Percentiles rank a stretch among this genome's conserved stretches.
These are phyloP conservation scores for Poecilia picta DNA, from an alignment of 2,797 vertebrate genomes.

Conservation along the genomic window DNA sequence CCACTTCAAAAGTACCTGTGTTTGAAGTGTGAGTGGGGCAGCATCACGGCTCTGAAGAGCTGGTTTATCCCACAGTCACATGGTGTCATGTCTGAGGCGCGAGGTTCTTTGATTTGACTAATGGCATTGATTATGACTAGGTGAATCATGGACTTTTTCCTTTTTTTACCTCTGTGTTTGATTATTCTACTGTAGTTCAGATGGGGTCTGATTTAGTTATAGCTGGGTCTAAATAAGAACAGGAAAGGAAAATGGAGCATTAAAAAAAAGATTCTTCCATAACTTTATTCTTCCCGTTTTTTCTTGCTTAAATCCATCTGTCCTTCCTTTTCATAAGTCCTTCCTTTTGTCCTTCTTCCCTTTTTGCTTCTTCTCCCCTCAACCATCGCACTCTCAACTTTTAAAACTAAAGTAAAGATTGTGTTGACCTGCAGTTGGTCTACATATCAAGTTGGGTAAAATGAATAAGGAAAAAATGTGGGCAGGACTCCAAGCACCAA, in stretches of 20 bases:
- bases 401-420: background rate
- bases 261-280: background rate
- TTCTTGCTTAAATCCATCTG: background rate
- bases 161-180: background rate
- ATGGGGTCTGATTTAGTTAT: background rate
- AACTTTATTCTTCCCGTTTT: too few relatives aligned
- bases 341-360: too few relatives aligned
- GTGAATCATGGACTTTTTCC: slow-evolving; percentile 1
- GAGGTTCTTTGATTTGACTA: slow-evolving; percentile 45
- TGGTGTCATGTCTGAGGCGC: slow-evolving; percentile 33
- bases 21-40: slow-evolving; percentile 43
- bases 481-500: slow-evolving; percentile 6
- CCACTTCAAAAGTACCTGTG: slow-evolving; percentile 60
- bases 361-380: too few relatives aligned
- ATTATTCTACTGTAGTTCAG: background rate
- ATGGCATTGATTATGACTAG: slow-evolving; percentile 54
- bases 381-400: too few relatives aligned
- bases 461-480: slow-evolving; percentile 45
- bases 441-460: background rate
- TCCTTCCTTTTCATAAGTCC: background rate
- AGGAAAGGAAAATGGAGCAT: background rate
- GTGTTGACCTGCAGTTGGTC: background rate
- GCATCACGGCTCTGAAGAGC: slow-evolving; percentile 41
- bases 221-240: background rate
- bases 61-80: slow-evolving; percentile 45